phyloP scores from a whole-genome alignment of 2,888 invertebrate genomes.

The Eulithis testata region DNA sequence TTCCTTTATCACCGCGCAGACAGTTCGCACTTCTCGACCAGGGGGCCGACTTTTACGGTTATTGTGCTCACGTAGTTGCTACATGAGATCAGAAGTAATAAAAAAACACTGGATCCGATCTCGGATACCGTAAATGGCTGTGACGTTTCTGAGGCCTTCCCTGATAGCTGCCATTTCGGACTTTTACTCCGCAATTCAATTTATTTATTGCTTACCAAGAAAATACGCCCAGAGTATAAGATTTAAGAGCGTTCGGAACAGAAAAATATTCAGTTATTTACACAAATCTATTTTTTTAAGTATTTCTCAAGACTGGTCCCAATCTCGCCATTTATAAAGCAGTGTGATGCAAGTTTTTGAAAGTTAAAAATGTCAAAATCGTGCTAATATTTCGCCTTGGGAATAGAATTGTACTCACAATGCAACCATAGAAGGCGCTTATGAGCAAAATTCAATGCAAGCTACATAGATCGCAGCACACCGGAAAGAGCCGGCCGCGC shows the following conservation, averaged over 20 bases:
- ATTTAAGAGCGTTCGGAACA: no score
- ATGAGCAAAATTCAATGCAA: conserved; percentile 17
- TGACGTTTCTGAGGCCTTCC: conserved; percentile 36
- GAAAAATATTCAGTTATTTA: background rate
- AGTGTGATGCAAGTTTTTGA: conserved; percentile 64
- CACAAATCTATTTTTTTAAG: background rate
- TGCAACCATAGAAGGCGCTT: conserved; percentile 35
- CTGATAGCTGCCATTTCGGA: conserved; percentile 35
- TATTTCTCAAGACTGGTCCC: conserved; percentile 56
- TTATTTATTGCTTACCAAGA: conserved; percentile 10
- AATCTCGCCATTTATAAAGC: conserved; percentile 65
- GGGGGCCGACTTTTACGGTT: conserved; percentile 80
- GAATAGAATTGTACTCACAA: conserved; percentile 46
- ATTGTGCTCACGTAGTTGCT: conserved; percentile 74
- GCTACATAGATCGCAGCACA: conserved; percentile 44
- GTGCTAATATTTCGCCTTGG: conserved; percentile 69
- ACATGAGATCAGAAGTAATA: conserved; percentile 65
- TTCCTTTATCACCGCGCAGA: conserved; percentile 80
- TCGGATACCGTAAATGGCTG: conserved; percentile 55
- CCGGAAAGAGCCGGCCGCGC: conserved; percentile 66
- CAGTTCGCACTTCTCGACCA: conserved; percentile 76
- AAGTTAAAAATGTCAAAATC: conserved; percentile 80
- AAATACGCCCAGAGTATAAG: background rate
- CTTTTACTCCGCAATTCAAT: conserved; percentile 29
- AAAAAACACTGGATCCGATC: conserved; percentile 64